Evolutionary conservation across 2,888 invertebrate genomes (phyloP).

Genomic region (Nineta flava): DNA sequence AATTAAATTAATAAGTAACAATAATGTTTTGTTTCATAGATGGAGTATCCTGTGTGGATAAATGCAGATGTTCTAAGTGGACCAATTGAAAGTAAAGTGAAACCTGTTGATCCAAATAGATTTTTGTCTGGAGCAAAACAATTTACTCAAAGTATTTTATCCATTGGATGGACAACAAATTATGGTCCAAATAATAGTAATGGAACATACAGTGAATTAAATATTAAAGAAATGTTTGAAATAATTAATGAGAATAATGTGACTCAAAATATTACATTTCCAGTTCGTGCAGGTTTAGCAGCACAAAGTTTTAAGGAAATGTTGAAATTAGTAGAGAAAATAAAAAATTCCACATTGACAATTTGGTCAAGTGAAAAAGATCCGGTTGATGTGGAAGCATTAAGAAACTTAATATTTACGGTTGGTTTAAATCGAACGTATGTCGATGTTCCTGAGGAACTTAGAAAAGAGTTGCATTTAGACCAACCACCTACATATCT

Average conservation of each 20-base stretch:
- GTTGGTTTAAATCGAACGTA: constrained; percentile 54
- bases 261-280: constrained; percentile 62
- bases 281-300: constrained; percentile 54
- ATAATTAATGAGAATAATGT: constrained; percentile 36
- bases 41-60: constrained; percentile 62
- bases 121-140: constrained; percentile 45
- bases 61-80: constrained; percentile 77
- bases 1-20: no score
- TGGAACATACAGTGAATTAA: constrained; percentile 41
- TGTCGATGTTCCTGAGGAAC: constrained; percentile 56
- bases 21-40: constrained; percentile 27
- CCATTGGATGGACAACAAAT: constrained; percentile 74
- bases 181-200: constrained; percentile 34
- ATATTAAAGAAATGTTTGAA: constrained; percentile 53
- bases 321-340: constrained; percentile 37
- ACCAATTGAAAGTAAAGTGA: constrained; percentile 42
- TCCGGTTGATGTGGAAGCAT: constrained; percentile 43
- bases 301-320: constrained; percentile 47
- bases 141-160: constrained; percentile 50
- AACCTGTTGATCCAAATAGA: constrained; percentile 42
- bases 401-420: constrained; percentile 47
- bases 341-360: constrained; percentile 49
- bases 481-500: constrained; percentile 2
- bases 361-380: constrained; percentile 62
- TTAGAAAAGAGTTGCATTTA: constrained; percentile 34